Evolutionary conservation across 1,140 invertebrate genomes (phyloP), one percentile per base, ranked within the genome.

Genomic region (Mesaphorura yosii): DNA sequence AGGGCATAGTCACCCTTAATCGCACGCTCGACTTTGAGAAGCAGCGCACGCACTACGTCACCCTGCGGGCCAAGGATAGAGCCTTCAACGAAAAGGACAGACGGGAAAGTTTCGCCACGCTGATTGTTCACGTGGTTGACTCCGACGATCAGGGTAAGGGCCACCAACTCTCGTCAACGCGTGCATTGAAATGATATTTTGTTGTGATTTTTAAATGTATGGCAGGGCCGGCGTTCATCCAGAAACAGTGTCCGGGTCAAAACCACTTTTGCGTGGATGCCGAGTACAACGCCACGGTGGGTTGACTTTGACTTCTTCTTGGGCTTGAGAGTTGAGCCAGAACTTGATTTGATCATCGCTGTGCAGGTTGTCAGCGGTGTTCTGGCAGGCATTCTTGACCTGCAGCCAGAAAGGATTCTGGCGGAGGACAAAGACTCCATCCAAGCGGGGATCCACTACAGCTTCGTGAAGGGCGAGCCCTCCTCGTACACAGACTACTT

Each of bases 1-100:
- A 89, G 69, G 88, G 88, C 55, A 82, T 87, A 65, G 80, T 93
- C 53, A 88, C 85, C 10, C 80, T 93, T n/a, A 86, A 86, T 65
- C 80, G 83, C 60, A 86, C 79, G 25, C 73, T 93, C 62, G 88
- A 93, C 72, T 93, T 83, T 68, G 88, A 93, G 67, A 82, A 79
- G 65, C 86, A 82, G n/a, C 81, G 88, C 66, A 78, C 83, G 61
- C 91, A 88, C 70, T 82, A 88, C 66, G 78, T 93, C 66, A 90
- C 86, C 53, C 81, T 92, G 66, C 78, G 89, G 56, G 88, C 87
- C 55, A 83, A 90, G 86, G 86, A 89, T 73, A 82, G 84, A 63
- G 83, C 86, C 1, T 75, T 81, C 60, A 85, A 86, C 64, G 72
- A 75, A 3, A 52, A 25, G 75, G 78, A 2, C 78, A 84, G 64